Conservation (phyloP, 1,140 invertebrate species). For the Trachymyrmex septentrionalis region DNA sequence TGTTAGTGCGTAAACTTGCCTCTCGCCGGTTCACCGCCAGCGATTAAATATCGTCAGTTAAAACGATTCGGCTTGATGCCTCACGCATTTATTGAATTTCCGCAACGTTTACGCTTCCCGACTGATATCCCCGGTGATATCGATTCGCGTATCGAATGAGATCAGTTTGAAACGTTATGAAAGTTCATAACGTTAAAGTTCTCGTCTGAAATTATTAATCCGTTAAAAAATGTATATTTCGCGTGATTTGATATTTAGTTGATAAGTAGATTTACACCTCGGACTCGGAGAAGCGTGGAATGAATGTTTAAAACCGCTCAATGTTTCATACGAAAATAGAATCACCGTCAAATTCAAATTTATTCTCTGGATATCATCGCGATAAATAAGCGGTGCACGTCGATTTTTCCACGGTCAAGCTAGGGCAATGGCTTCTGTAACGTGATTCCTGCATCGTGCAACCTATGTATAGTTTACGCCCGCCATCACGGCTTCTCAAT, state of each 20-base stretch:
- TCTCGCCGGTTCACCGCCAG: slow-evolving; percentile 50
- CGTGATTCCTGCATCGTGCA: slow-evolving; percentile 70
- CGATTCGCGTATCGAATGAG: background rate
- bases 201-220: background rate
- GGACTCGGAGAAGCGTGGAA: background rate
- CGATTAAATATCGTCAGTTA: slow-evolving; percentile 46
- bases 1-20: slow-evolving; percentile 58
- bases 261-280: background rate
- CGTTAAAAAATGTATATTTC: background rate
- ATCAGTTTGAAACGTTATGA: background rate
- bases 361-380: background rate
- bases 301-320: background rate
- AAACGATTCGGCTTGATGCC: slow-evolving; percentile 1
- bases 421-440: slow-evolving; percentile 77
- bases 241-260: background rate
- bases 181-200: background rate
- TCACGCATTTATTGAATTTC: slow-evolving; percentile 32
- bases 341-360: background rate
- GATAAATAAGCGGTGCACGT: slow-evolving; percentile 1
- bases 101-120: background rate
- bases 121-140: background rate
- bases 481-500: slow-evolving; percentile 75
- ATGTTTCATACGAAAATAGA: background rate
- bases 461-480: slow-evolving; percentile 75
- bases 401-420: slow-evolving; percentile 56